These are phyloP conservation scores for Bombus picipes DNA, from an alignment of 1,140 invertebrate species.

Conservation along the genomic window DNA sequence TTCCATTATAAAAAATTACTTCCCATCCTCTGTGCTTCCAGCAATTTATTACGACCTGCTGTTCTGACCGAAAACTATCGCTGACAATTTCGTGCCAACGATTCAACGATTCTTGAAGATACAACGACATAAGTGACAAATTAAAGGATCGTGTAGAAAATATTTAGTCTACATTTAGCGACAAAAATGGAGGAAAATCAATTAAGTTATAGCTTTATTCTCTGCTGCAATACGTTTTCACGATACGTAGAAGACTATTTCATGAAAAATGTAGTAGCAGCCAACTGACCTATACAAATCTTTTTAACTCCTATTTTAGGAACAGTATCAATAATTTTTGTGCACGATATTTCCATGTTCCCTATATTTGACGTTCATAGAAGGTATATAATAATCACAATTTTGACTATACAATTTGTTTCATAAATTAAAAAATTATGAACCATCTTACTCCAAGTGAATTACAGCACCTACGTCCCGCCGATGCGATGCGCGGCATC, in stretches of 20 bases:
- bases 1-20: conserved; percentile 15
- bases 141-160: not conserved
- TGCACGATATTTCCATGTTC: too few species aligned
- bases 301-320: too few species aligned
- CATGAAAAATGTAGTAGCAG: too few species aligned
- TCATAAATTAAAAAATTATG: not conserved
- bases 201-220: too few species aligned
- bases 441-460: not conserved
- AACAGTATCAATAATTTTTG: too few species aligned
- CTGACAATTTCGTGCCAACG: not conserved
- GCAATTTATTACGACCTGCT: not conserved
- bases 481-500: not conserved
- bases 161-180: too few species aligned
- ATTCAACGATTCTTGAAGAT: not conserved
- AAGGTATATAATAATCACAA: too few species aligned
- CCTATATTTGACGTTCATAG: too few species aligned
- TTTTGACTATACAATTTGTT: not conserved
- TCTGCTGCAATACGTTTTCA: too few species aligned
- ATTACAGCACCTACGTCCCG: not conserved
- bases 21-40: not conserved
- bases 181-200: too few species aligned
- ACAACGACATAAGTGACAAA: not conserved
- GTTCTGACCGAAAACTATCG: not conserved
- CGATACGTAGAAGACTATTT: too few species aligned
- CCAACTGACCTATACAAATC: too few species aligned